These are phyloP conservation scores for Phyllotis vaccarum DNA, from an alignment of 2,797 vertebrate species.

Conservation along the genomic window DNA sequence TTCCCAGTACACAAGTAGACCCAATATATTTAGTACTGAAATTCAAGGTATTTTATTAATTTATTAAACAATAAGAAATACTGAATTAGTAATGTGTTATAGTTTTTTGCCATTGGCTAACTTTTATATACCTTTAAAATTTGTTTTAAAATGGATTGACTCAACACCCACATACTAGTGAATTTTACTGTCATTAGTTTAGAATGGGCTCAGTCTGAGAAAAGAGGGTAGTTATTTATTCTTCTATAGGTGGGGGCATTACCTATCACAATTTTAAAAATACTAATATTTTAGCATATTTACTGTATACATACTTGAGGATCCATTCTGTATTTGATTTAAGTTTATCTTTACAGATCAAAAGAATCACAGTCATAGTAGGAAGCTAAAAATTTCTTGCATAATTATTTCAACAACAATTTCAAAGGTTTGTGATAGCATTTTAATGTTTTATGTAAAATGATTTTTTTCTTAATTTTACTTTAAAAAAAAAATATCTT, in stretches of 20 bases:
- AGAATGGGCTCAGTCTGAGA: not conserved
- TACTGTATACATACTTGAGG: not conserved
- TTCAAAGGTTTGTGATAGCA: not conserved
- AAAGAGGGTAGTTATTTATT: not conserved
- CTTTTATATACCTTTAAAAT: not conserved
- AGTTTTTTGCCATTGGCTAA: constrained; percentile 60
- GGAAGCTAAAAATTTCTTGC: not conserved
- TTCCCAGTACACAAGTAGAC: not conserved
- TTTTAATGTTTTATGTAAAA: too few relatives aligned
- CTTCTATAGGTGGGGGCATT: not conserved
- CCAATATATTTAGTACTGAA: not conserved
- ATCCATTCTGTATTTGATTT: not conserved
- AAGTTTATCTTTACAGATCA: not conserved
- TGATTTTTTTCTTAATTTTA: too few relatives aligned
- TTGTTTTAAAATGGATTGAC: not conserved
- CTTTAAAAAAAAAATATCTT: too few relatives aligned
- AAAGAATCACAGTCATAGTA: not conserved
- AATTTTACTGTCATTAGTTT: not conserved
- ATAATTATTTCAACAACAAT: not conserved
- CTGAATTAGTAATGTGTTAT: not conserved
- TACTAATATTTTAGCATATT: not conserved
- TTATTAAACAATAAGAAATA: not conserved
- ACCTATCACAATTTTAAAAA: not conserved
- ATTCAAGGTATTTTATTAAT: not conserved
- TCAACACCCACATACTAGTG: not conserved